Evolutionary conservation across 2,113 vertebrate species (phyloP).

Genomic region (Syngnathus floridae): DNA sequence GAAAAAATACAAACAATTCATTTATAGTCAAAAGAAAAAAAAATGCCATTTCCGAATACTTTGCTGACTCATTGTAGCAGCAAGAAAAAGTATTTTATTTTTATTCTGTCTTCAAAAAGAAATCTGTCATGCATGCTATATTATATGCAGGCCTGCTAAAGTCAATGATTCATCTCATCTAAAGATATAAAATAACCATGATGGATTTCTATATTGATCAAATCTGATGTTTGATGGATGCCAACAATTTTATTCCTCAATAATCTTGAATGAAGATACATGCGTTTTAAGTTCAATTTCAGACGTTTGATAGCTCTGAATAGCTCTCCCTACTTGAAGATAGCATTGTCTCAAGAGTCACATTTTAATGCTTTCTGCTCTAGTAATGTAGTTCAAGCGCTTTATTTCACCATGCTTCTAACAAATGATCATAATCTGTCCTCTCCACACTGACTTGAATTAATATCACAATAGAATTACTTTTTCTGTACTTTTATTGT

Average conservation of each 20-base stretch:
- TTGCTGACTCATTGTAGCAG: neutral
- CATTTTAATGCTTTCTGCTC: slow-evolving; percentile 30
- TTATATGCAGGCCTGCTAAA: slow-evolving; percentile 33
- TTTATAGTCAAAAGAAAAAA: neutral
- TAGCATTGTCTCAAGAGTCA: slow-evolving; percentile 14
- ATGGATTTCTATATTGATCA: slow-evolving; percentile 37
- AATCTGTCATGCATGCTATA: slow-evolving; percentile 14
- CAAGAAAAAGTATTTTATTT: neutral
- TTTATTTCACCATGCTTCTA: slow-evolving; percentile 34
- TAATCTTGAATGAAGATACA: slow-evolving; percentile 26
- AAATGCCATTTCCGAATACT: neutral
- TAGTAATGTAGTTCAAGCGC: slow-evolving; percentile 25
- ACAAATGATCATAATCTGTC: slow-evolving; percentile 43
- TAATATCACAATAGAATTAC: slow-evolving; percentile 24
- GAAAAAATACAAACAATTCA: neutral
- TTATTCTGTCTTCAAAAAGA: neutral
- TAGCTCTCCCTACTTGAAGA: slow-evolving; percentile 12
- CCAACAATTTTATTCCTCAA: slow-evolving; percentile 36
- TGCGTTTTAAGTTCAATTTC: slow-evolving; percentile 26
- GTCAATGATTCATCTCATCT: slow-evolving; percentile 17
- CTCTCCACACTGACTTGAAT: slow-evolving; percentile 32
- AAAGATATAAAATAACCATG: slow-evolving; percentile 22
- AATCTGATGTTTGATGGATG: slow-evolving; percentile 38
- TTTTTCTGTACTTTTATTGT: slow-evolving; percentile 27
- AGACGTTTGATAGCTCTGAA: slow-evolving; percentile 23